phyloP scores from a whole-genome alignment of 2,888 invertebrate species.

The Lycocerus yunnanus region DNA sequence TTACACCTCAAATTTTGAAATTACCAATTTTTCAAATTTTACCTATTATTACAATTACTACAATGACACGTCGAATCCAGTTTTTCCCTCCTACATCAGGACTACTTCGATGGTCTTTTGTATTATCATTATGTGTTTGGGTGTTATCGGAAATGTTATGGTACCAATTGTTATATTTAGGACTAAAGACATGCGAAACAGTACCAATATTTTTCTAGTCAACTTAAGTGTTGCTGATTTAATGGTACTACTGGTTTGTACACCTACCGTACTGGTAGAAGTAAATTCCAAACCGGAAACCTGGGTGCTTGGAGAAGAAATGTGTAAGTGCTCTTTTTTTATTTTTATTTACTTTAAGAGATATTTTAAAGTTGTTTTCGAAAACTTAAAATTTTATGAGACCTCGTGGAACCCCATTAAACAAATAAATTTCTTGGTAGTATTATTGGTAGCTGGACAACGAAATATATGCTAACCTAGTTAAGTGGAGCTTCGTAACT shows the following conservation, averaged over 20 bases:
- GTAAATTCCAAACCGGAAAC: slow-evolving; percentile 89
- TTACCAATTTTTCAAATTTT: slow-evolving; percentile 26
- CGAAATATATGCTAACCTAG: background rate
- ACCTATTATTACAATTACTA: slow-evolving; percentile 33
- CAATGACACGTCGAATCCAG: slow-evolving; percentile 49
- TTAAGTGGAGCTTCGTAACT: background rate
- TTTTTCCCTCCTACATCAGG: slow-evolving; percentile 83
- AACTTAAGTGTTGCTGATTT: slow-evolving; percentile 92
- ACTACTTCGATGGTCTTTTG: slow-evolving; percentile 88
- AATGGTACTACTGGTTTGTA: slow-evolving; percentile 88
- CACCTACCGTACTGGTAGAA: slow-evolving; percentile 92
- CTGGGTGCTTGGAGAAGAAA: slow-evolving; percentile 88
- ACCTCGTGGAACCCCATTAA: background rate
- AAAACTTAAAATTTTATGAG: background rate
- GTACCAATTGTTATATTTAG: slow-evolving; percentile 91
- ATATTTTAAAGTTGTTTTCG: background rate
- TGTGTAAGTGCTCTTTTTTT: slow-evolving; percentile 78
- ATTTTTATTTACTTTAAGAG: background rate
- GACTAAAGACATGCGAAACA: slow-evolving; percentile 92
- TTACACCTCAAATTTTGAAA: slow-evolving; percentile 17
- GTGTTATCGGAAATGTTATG: slow-evolving; percentile 91
- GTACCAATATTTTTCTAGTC: slow-evolving; percentile 93
- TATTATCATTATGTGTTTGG: slow-evolving; percentile 85
- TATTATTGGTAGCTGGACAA: no score
- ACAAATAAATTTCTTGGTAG: background rate